Evolutionary conservation across 2,888 invertebrate genomes (phyloP).

Genomic region (Galerucella pusilla): DNA sequence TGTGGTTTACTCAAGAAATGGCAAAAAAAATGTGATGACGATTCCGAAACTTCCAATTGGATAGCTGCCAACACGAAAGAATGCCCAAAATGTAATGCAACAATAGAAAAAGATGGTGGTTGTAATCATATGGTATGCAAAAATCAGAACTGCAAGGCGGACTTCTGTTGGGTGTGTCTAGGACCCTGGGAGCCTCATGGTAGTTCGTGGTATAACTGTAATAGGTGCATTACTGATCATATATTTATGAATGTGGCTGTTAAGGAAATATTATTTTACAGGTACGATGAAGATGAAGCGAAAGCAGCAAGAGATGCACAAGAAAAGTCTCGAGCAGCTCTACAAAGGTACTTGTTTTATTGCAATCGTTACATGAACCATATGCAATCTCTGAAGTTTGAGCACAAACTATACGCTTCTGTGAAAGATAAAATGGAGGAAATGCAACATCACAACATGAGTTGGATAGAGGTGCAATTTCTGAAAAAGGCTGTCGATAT

Average conservation of each 20-base stretch:
- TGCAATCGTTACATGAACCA: constrained; percentile 98
- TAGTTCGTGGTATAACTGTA: constrained; percentile 80
- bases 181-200: constrained; percentile 99
- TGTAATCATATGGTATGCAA: constrained; percentile 99
- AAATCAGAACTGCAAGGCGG: constrained; percentile 97
- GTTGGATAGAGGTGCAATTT: constrained; percentile 99
- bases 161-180: constrained; percentile 99
- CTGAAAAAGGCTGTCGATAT: constrained; percentile 98
- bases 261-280: constrained; percentile 51
- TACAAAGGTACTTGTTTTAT: constrained; percentile 98
- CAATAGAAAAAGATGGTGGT: constrained; percentile 96
- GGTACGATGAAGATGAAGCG: constrained; percentile 95
- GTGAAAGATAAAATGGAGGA: constrained; percentile 99
- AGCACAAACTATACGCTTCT: constrained; percentile 95
- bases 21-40: constrained; percentile 99
- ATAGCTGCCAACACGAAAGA: constrained; percentile 99
- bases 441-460: constrained; percentile 99
- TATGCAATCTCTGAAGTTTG: constrained; percentile 98
- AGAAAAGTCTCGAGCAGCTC: constrained; percentile 93
- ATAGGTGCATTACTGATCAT: constrained; percentile 60
- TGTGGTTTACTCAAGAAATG: constrained; percentile 93
- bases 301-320: constrained; percentile 97
- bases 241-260: neutral
- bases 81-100: constrained; percentile 98
- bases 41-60: constrained; percentile 99